Base-by-base conservation (phyloP, 2,888 invertebrate species). In the Hyposoter dolosus region DNA sequence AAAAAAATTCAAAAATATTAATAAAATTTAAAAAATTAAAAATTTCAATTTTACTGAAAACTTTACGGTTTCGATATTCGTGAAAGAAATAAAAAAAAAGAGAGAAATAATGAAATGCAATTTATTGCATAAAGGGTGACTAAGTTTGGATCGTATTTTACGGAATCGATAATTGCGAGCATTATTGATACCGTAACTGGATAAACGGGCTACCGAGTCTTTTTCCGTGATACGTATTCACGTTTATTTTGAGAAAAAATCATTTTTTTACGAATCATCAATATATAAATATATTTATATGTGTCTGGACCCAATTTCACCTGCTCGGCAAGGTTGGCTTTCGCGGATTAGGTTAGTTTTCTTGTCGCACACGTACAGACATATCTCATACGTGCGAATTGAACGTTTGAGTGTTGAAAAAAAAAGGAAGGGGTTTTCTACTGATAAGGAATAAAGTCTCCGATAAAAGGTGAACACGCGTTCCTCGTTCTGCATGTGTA, bases 381-480 rank as follows among this genome's bases (percentile, higher is more conserved):
- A n/a, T 23, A 9, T 56, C 15, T 53, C 19, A n/a, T 28, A 56
- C 43, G 43, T 63, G 15, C 28, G 35, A 76, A 28, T 53, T 28
- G 40, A 50, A 43, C 53, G 68, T 68, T 78, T 60, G n/a, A 78
- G 56, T 32, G 15, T 40, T 23, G n/a, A 12, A 66, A 35, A 66
- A 53, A 15, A 45, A 60, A 17, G 12, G 40, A 47, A 65, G 65
- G 75, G 7, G 63, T 9, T 56, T 23, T 23, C 23, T 23, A 12
- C 23, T 23, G 86, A 86, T 86, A 86, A 83, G 86, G 68, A 83
- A 76, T 77, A 80, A 83, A 86, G 81, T 56, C 74, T 74, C 63
- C 74, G 86, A 83, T 83, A 86, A 81, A 74, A 86, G 68, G 83
- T 74, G 83, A 86, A 50, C 83, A 74, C 81, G 77, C 80, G 85